Evolutionary conservation across 2,797 vertebrate species (phyloP).

Genomic region (Dermochelys coriacea): DNA sequence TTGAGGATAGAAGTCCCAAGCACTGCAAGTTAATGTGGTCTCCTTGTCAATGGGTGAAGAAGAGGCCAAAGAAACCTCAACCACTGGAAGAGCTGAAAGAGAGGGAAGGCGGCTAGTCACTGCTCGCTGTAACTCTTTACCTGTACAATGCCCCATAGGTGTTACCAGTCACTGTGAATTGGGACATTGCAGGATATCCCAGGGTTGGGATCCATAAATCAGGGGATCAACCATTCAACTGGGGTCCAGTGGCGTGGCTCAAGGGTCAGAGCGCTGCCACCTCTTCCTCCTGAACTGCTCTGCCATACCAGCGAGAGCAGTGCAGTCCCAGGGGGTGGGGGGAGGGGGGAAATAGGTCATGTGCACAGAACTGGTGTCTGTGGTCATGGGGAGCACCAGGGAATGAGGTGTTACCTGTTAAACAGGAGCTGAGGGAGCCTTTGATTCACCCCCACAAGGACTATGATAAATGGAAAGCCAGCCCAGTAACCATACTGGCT

Average conservation of each 20-base stretch:
- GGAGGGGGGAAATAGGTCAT: neutral
- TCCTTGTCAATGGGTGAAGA: neutral
- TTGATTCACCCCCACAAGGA: neutral
- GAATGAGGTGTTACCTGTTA: neutral
- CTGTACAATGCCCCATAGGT: neutral
- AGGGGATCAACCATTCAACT: neutral
- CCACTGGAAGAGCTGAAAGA: neutral
- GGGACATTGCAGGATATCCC: neutral
- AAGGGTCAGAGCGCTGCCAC: neutral
- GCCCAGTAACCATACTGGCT: neutral
- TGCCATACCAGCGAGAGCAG: neutral
- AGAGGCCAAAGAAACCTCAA: slow-evolving; percentile 17
- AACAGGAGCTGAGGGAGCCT: neutral
- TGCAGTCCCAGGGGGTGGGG: neutral
- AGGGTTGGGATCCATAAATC: neutral
- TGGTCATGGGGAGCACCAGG: neutral
- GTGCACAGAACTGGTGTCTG: neutral
- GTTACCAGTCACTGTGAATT: neutral
- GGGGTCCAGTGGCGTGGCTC: neutral
- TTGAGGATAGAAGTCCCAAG: slow-evolving; percentile 28
- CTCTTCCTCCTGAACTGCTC: neutral
- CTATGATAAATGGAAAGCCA: neutral
- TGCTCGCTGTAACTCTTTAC: neutral
- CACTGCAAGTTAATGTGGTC: slow-evolving; percentile 24
- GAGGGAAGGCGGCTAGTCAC: neutral